Evolutionary conservation across 2,113 vertebrate species (phyloP), one percentile per base, ranked within the genome.

Genomic region (Carassius auratus): DNA sequence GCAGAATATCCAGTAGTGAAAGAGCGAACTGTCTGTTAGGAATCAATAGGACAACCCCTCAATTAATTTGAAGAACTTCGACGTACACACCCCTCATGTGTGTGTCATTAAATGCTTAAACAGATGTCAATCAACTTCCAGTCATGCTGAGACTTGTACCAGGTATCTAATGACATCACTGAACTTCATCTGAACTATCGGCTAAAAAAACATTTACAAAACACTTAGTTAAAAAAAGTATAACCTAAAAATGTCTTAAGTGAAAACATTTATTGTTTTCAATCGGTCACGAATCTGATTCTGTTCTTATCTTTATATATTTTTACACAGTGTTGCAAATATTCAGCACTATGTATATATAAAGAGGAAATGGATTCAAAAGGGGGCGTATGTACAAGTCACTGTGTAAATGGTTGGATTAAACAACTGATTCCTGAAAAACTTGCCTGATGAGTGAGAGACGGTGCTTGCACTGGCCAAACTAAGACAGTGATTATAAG

Each of bases 371-470:
- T 17, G 1, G 38, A 9, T 52, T 52, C 13, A 69, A 68, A 82
- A 82, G 45, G 10, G 17, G 38, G 23, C 10, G 5, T 8, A 6
- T 80, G 30, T 48, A 30, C n/a, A 84, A 21, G 38, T 78, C n/a
- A 68, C 73, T 23, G 57, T 66, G 59, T 38, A 66, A 86, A 69
- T 75, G 57, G 8, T 9, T 84, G 23, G n/a, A 82, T 68, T 76
- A 79, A 83, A 75, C 26, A n/a, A 15, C n/a, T 23, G 13, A 66
- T 83, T 50, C 79, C 4, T 33, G 64, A 82, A 87, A 81, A 78
- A 85, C 83, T 55, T 64, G 71, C 69, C 55, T 52, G 66, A 59
- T 19, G 81, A 57, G 68, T 77, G 26, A 48, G 50, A 50, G 66
- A 81, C 50, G 76, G 33, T 30, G 26, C 42, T 48, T 5, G 2